Evolutionary conservation across 1,140 invertebrate genomes (phyloP).

Genomic region (Hylaeus anthracinus): DNA sequence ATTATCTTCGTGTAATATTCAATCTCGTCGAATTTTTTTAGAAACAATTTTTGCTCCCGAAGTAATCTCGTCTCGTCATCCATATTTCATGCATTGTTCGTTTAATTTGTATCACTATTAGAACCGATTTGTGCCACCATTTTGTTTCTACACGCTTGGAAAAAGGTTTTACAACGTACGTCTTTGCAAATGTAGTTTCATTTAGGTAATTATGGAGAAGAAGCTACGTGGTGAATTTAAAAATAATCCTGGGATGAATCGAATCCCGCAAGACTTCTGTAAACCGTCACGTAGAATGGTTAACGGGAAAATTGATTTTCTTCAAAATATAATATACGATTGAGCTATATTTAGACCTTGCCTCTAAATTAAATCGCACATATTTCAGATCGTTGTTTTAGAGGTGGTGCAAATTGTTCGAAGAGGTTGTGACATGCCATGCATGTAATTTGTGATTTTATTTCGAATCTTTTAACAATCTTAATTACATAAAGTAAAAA

Average conservation of each 20-base stretch:
- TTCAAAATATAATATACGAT: not conserved
- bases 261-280: not conserved
- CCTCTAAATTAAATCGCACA: not conserved
- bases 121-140: constrained; percentile 60
- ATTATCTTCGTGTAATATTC: not conserved
- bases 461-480: not conserved
- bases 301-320: not conserved
- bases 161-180: constrained; percentile 26
- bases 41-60: not conserved
- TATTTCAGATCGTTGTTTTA: not conserved
- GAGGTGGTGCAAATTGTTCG: not conserved
- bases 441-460: not conserved
- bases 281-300: not conserved
- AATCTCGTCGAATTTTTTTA: not conserved
- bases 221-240: not conserved
- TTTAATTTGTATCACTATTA: constrained; percentile 45
- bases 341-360: not conserved
- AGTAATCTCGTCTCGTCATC: not conserved
- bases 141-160: constrained; percentile 51
- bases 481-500: not conserved
- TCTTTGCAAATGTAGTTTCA: too few species aligned
- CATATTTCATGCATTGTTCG: constrained; percentile 6
- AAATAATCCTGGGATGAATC: not conserved
- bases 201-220: not conserved
- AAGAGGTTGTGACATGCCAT: not conserved